These are phyloP conservation scores for Julus scandinavius DNA, from an alignment of 2,888 invertebrate genomes.

Conservation along the genomic window DNA sequence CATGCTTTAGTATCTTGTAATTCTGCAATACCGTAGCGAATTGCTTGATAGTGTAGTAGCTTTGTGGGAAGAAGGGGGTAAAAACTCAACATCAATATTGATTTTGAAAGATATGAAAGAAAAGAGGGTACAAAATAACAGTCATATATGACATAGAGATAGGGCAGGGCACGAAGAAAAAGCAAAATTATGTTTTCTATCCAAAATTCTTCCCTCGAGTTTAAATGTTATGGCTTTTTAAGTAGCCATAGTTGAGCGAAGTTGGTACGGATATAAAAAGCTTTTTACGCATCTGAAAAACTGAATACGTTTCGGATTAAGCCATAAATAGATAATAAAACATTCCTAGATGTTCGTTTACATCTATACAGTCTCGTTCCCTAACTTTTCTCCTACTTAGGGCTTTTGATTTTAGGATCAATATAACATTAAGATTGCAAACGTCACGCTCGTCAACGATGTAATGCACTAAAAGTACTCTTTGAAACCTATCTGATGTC, in stretches of 20 bases:
- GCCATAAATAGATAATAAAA: background rate
- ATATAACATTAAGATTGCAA: background rate
- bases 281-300: background rate
- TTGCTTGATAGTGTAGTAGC: no score
- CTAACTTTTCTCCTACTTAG: background rate
- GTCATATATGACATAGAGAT: no score
- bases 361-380: background rate
- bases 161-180: background rate
- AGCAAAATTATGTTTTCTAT: background rate
- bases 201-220: background rate
- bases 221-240: background rate
- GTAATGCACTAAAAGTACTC: background rate
- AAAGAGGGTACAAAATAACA: no score
- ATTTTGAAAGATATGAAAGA: no score
- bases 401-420: conserved; percentile 6
- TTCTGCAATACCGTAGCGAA: no score
- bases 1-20: no score
- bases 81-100: no score
- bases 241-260: background rate
- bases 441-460: background rate
- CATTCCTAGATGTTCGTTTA: background rate
- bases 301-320: background rate
- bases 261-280: background rate
- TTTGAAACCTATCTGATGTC: background rate
- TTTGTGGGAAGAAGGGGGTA: no score